Percentiles rank a stretch among this genome's conserved stretches.
Evolutionary conservation across 1,140 invertebrate genomes (phyloP).

Genomic region (Archegozetes longisetosus): DNA sequence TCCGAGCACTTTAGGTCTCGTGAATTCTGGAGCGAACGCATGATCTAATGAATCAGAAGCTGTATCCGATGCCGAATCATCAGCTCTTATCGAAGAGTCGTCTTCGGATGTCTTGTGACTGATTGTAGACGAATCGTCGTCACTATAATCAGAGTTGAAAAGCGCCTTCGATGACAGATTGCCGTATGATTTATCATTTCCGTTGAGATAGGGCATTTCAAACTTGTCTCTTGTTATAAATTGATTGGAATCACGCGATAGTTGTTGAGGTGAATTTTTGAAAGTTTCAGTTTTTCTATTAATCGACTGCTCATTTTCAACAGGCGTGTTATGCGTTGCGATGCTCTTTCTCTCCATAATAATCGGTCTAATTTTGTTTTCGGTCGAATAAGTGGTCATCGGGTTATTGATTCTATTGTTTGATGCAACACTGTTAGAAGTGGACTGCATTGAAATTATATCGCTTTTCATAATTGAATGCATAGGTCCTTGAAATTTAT

Average conservation of each 20-base stretch:
- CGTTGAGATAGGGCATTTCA: too few relatives aligned
- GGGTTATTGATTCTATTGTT: background rate
- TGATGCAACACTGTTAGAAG: background rate
- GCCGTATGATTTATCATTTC: too few relatives aligned
- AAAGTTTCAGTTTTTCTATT: background rate
- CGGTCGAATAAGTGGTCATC: background rate
- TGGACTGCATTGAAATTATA: background rate
- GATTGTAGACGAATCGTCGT: background rate
- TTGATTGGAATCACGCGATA: background rate
- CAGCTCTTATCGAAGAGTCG: background rate
- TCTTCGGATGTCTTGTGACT: background rate
- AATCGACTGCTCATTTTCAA: too few relatives aligned
- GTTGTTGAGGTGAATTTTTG: background rate
- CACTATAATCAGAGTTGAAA: background rate
- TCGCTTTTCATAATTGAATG: too few relatives aligned
- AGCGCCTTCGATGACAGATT: background rate
- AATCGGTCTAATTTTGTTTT: background rate
- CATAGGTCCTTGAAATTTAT: background rate
- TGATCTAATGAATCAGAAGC: background rate
- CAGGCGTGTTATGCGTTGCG: background rate
- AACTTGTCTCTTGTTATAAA: too few relatives aligned
- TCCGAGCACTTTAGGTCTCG: background rate
- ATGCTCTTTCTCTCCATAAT: background rate
- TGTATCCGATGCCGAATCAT: background rate
- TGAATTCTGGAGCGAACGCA: background rate